Percentiles rank a stretch among this genome's conserved stretches.
Conservation (phyloP, 2,113 vertebrate genomes). For the Setophaga coronata region DNA sequence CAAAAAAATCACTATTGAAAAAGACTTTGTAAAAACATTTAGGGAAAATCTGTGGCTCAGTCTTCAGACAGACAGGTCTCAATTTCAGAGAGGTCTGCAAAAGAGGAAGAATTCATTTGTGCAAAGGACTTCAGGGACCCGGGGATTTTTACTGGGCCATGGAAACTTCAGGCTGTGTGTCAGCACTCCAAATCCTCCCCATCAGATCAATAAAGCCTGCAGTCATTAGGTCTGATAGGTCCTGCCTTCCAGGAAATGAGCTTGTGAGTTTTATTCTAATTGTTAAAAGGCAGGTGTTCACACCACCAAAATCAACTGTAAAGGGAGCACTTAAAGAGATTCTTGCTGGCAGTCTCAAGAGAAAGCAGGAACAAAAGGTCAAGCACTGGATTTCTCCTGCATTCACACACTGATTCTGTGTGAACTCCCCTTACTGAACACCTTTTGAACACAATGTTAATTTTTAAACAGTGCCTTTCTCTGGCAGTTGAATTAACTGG, state of each 20-base stretch:
- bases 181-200: constrained; percentile 3
- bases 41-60: neutral
- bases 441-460: neutral
- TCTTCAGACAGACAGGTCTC: neutral
- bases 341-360: neutral
- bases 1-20: neutral
- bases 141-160: neutral
- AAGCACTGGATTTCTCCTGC: neutral
- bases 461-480: constrained; percentile 8
- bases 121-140: neutral
- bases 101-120: constrained; percentile 18
- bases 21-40: neutral
- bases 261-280: constrained; percentile 22
- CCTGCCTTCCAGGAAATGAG: constrained; percentile 40
- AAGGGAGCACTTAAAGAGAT: neutral
- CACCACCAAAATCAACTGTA: neutral
- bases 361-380: neutral
- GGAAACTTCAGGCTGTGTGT: neutral
- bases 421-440: neutral
- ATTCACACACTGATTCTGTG: neutral
- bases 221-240: neutral
- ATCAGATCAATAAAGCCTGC: constrained; percentile 25
- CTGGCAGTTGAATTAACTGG: neutral
- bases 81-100: neutral
- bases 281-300: constrained; percentile 13